These are phyloP conservation scores for Apteryx owenii DNA, from an alignment of 2,113 vertebrate species.

Conservation along the genomic window DNA sequence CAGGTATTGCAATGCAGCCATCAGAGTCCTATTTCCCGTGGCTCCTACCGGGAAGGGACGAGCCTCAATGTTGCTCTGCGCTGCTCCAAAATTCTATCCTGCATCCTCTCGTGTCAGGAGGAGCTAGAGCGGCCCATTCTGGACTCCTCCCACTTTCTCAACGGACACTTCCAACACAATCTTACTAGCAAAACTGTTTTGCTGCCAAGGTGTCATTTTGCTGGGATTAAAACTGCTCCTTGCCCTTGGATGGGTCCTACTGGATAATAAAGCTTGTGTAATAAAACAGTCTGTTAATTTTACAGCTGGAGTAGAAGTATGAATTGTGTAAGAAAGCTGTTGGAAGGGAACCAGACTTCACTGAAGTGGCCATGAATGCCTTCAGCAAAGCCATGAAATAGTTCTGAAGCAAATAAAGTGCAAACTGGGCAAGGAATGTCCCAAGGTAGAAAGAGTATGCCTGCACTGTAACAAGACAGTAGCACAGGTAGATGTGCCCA, in stretches of 20 bases:
- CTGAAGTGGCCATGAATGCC: not conserved
- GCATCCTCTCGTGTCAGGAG: not conserved
- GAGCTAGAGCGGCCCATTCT: not conserved
- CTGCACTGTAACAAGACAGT: too few species aligned
- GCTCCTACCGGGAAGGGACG: not conserved
- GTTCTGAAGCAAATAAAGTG: not conserved
- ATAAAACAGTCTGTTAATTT: conserved; percentile 55
- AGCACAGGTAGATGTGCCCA: not conserved
- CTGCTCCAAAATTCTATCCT: not conserved
- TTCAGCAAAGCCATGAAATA: not conserved
- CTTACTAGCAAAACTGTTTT: not conserved
- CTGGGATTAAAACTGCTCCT: conserved; percentile 2
- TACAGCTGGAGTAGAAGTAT: not conserved
- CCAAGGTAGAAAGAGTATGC: not conserved
- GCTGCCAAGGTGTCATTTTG: not conserved
- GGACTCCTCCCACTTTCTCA: not conserved
- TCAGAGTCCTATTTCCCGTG: not conserved
- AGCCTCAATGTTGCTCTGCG: not conserved
- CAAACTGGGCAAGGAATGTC: not conserved
- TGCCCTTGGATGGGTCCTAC: not conserved
- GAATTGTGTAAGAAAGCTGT: not conserved
- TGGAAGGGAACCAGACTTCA: not conserved
- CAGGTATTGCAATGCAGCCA: not conserved
- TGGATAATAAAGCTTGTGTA: not conserved
- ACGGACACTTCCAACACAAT: not conserved